Percentiles rank a stretch among this genome's conserved stretches.
These are phyloP conservation scores for Electrona antarctica DNA, from an alignment of 2,113 vertebrate species.

Conservation along the genomic window DNA sequence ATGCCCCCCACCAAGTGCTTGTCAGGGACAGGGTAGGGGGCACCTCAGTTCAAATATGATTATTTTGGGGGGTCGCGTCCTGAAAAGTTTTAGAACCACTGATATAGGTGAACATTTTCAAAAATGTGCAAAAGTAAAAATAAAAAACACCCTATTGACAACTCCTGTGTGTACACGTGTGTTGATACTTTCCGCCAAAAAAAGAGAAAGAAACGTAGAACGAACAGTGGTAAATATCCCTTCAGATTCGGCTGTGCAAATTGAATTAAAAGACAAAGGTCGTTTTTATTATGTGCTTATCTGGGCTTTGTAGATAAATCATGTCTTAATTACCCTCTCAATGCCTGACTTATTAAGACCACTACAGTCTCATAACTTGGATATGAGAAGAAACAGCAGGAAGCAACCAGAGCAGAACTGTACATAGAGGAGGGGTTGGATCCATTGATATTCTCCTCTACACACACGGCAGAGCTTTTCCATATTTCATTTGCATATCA, in stretches of 20 bases:
- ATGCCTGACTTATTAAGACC: constrained; percentile 46
- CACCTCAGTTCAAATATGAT: too few relatives aligned
- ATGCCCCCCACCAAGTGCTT: constrained; percentile 18
- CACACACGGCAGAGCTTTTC: constrained; percentile 58
- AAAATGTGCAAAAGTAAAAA: too few relatives aligned
- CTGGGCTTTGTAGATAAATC: constrained; percentile 57
- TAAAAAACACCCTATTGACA: too few relatives aligned
- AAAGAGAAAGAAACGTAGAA: too few relatives aligned
- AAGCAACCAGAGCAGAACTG: constrained; percentile 50
- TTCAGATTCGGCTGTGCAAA: constrained; percentile 37
- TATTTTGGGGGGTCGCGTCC: background rate
- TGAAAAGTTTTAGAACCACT: too few relatives aligned
- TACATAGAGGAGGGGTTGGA: constrained; percentile 6
- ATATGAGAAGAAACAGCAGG: constrained; percentile 35
- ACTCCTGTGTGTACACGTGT: background rate
- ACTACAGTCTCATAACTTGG: constrained; percentile 18
- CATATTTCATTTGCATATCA: constrained; percentile 76
- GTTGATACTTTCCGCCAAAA: constrained; percentile 55
- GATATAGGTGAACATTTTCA: too few relatives aligned
- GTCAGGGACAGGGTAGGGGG: background rate
- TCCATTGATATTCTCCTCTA: constrained; percentile 64
- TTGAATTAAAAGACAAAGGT: constrained; percentile 35
- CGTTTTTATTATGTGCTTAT: constrained; percentile 48
- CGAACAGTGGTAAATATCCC: constrained; percentile 25
- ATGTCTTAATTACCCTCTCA: constrained; percentile 51